Evolutionary conservation across 2,888 invertebrate genomes (phyloP).

Genomic region (Drosophila eohydei): DNA sequence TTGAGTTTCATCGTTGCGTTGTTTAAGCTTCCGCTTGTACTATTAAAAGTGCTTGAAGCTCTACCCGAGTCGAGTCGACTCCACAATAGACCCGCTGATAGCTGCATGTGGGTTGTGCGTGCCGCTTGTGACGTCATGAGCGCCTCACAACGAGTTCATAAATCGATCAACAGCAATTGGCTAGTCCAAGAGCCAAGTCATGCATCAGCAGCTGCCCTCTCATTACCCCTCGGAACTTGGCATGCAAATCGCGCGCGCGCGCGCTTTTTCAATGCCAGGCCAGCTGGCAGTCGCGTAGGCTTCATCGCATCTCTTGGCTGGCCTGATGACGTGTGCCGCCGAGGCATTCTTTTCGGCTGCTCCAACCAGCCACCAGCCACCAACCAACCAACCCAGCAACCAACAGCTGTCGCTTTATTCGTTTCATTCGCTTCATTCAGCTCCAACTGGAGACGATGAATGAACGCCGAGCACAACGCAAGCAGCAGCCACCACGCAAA

Average conservation of each 20-base stretch:
- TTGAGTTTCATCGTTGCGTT: constrained; percentile 51
- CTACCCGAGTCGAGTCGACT: neutral
- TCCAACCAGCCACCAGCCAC: constrained; percentile 5
- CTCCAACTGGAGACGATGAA: constrained; percentile 61
- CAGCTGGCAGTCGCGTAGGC: constrained; percentile 58
- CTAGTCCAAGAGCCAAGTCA: constrained; percentile 58
- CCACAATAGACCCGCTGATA: constrained; percentile 20
- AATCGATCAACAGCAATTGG: constrained; percentile 75
- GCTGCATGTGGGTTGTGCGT: constrained; percentile 63
- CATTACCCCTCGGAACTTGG: constrained; percentile 39
- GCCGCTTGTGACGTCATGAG: constrained; percentile 67
- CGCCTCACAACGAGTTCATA: constrained; percentile 68
- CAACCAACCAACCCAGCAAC: neutral
- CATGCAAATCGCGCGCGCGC: constrained; percentile 70
- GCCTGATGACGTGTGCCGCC: constrained; percentile 70
- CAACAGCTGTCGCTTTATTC: constrained; percentile 53
- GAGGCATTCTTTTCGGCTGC: constrained; percentile 48
- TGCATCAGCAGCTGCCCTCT: constrained; percentile 56
- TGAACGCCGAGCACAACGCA: constrained; percentile 41
- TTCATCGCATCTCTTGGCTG: constrained; percentile 52
- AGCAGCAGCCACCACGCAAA: constrained; percentile 50
- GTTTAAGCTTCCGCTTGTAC: constrained; percentile 75
- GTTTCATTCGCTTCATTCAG: constrained; percentile 61
- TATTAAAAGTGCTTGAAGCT: constrained; percentile 15
- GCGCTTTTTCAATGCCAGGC: constrained; percentile 67